Conservation (phyloP, 1,140 invertebrate genomes). For the Thalassaphorura encarpata region DNA sequence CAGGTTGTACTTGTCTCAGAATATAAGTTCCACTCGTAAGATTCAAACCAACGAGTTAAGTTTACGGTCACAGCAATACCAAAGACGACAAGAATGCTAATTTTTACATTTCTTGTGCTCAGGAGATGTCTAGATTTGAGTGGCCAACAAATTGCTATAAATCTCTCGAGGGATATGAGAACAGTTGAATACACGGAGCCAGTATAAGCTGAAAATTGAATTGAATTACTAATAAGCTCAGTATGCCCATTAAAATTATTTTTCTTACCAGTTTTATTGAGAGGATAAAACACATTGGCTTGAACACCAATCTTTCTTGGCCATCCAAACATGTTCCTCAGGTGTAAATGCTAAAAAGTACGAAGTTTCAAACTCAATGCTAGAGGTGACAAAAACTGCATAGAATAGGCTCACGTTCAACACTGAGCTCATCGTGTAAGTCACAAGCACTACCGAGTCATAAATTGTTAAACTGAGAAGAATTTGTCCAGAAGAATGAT, state of each 20-base stretch:
- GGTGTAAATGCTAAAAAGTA: too few species aligned
- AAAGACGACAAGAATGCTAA: not conserved
- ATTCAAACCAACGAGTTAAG: not conserved
- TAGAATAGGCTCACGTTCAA: not conserved
- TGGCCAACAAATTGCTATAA: not conserved
- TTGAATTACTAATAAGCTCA: not conserved
- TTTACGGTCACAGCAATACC: not conserved
- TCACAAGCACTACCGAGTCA: not conserved
- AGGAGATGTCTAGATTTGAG: not conserved
- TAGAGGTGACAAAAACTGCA: too few species aligned
- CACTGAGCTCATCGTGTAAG: not conserved
- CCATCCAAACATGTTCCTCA: too few species aligned
- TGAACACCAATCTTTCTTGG: too few species aligned
- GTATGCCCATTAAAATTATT: not conserved
- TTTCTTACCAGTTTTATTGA: too few species aligned
- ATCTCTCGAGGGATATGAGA: not conserved
- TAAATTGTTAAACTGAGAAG: not conserved
- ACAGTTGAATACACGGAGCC: not conserved
- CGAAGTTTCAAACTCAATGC: too few species aligned
- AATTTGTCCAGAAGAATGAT: too few species aligned
- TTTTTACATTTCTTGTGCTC: not conserved
- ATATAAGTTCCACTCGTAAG: too few species aligned
- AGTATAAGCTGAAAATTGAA: not conserved
- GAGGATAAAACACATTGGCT: too few species aligned
- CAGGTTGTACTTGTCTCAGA: not conserved